Percentiles rank a stretch among this genome's conserved stretches.
phyloP scores from a whole-genome alignment of 92 coral and sea anemone species.

The Heteractis magnifica region DNA sequence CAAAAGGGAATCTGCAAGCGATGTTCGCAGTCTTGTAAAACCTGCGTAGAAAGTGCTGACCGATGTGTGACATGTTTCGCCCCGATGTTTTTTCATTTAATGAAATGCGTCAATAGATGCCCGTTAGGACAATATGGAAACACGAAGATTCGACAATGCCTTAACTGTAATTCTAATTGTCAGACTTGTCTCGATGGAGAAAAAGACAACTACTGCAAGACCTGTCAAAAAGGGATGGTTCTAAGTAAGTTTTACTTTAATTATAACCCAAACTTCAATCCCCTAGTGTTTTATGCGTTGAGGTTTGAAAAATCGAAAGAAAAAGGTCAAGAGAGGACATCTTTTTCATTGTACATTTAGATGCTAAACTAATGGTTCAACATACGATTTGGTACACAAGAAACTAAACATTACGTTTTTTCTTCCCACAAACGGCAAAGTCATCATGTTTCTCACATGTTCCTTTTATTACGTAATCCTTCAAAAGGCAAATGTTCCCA shows the following conservation, averaged over 20 bases:
- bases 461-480: no score
- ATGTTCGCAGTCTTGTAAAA: constrained; percentile 43
- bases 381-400: no score
- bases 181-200: constrained; percentile 71
- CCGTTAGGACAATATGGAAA: constrained; percentile 70
- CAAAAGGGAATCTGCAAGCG: constrained; percentile 43
- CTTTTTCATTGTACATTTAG: no score
- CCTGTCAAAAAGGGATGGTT: constrained; percentile 48
- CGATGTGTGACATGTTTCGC: constrained; percentile 45
- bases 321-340: no score
- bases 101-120: constrained; percentile 60
- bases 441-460: no score
- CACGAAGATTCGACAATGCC: constrained; percentile 44
- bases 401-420: no score
- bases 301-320: no score
- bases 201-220: constrained; percentile 55
- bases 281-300: neutral
- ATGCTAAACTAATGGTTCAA: no score
- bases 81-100: constrained; percentile 40
- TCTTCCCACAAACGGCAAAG: no score
- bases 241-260: neutral
- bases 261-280: neutral
- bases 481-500: no score
- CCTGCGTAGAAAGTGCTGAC: constrained; percentile 35
- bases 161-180: constrained; percentile 49